Conservation (phyloP, 2,797 vertebrate species). For the Knipowitschia caucasica region DNA sequence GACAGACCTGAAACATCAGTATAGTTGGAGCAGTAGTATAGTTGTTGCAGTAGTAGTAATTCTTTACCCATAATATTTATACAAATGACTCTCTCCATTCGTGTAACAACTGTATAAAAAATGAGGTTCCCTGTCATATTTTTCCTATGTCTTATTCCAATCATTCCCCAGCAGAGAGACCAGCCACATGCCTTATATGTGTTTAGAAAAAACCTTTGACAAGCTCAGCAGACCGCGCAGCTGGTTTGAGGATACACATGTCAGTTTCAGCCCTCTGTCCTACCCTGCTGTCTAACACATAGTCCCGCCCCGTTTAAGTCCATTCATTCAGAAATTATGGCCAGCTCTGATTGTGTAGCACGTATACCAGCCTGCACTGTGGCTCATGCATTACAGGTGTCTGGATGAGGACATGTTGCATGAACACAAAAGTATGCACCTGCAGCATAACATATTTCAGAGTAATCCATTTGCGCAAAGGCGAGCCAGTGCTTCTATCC, state of each 20-base stretch:
- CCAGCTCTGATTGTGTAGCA: slow-evolving; percentile 21
- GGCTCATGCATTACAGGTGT: background rate
- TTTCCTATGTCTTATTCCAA: too few relatives aligned
- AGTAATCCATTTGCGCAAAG: background rate
- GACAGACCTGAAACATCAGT: too few relatives aligned
- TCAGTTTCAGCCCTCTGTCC: background rate
- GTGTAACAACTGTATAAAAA: too few relatives aligned
- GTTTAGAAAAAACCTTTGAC: background rate
- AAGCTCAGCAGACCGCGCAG: background rate
- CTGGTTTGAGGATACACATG: background rate
- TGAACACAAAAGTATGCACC: background rate
- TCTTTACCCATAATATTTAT: too few relatives aligned
- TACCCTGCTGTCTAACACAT: background rate
- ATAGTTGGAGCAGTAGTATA: too few relatives aligned
- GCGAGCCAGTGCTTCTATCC: background rate
- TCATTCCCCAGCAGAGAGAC: too few relatives aligned
- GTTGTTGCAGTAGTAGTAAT: too few relatives aligned
- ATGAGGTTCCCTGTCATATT: too few relatives aligned
- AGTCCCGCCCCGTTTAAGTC: slow-evolving; percentile 25
- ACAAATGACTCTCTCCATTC: too few relatives aligned
- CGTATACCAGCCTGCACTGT: slow-evolving; percentile 31
- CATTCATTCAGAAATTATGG: slow-evolving; percentile 64
- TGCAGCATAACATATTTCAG: background rate
- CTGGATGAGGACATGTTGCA: background rate
- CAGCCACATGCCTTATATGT: too few relatives aligned